Evolutionary conservation across 1,140 invertebrate genomes (phyloP).

Genomic region (Eciton burchellii): DNA sequence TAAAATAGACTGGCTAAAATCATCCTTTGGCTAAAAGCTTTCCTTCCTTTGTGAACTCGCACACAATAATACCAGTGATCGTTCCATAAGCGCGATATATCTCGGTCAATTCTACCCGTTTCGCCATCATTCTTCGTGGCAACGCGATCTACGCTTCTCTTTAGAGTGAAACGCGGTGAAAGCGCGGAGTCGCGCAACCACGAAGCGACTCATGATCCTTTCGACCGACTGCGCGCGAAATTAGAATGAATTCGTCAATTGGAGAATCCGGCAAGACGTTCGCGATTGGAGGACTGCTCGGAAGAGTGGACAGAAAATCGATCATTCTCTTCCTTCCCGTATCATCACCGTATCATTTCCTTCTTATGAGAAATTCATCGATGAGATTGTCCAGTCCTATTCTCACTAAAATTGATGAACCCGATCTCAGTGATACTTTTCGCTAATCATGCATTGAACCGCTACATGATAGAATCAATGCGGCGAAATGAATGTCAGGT

Average conservation of each 20-base stretch:
- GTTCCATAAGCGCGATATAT: conserved; percentile 6
- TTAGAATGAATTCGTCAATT: conserved; percentile 27
- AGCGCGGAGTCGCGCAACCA: neutral
- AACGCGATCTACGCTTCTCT: neutral
- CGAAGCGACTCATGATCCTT: conserved; percentile 4
- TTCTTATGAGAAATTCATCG: conserved; percentile 11
- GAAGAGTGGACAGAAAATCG: neutral
- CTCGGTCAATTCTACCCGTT: neutral
- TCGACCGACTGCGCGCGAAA: neutral
- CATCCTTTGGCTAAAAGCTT: neutral
- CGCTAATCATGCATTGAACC: conserved; percentile 3
- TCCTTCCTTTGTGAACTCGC: neutral
- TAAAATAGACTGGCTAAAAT: neutral
- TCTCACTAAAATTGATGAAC: neutral
- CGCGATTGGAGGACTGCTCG: neutral
- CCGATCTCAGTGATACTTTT: neutral
- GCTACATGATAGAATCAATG: neutral
- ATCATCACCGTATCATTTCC: neutral
- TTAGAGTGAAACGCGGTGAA: too few relatives aligned
- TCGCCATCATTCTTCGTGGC: neutral
- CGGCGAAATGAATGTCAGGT: neutral
- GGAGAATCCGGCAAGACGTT: neutral
- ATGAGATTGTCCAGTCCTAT: neutral
- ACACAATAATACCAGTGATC: neutral
- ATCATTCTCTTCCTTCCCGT: neutral